These are phyloP conservation scores for Choloepus didactylus DNA, from an alignment of 2,797 vertebrate species.

Conservation along the genomic window DNA sequence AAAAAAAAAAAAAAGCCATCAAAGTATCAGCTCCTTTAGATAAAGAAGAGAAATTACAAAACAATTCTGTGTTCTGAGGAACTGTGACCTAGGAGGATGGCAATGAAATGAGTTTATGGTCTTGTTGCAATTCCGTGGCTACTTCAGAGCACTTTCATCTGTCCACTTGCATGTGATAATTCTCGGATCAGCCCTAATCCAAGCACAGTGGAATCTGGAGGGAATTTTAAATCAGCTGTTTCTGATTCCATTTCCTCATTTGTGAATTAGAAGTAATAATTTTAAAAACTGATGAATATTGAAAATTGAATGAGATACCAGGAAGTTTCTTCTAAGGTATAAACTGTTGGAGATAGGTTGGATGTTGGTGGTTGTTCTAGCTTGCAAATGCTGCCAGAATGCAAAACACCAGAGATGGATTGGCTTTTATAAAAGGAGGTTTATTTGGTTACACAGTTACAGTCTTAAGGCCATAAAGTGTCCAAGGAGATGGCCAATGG, in stretches of 20 bases:
- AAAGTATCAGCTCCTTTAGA: constrained; percentile 11
- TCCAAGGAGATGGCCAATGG: too few species aligned
- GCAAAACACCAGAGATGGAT: too few species aligned
- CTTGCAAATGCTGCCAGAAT: too few species aligned
- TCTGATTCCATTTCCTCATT: neutral
- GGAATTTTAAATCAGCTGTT: neutral
- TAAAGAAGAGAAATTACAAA: neutral
- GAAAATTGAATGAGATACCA: neutral
- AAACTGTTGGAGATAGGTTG: neutral
- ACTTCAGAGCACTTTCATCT: neutral
- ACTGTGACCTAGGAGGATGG: neutral
- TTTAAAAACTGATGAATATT: neutral
- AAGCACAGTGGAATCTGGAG: neutral
- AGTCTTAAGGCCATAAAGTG: too few species aligned
- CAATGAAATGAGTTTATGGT: neutral
- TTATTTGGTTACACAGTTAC: too few species aligned
- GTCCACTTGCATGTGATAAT: neutral
- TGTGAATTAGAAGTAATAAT: neutral
- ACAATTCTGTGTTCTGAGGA: neutral
- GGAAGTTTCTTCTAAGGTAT: neutral
- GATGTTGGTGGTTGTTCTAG: too few species aligned
- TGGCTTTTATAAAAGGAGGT: too few species aligned
- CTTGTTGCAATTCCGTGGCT: neutral
- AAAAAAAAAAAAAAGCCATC: constrained; percentile 15
- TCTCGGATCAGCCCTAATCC: neutral